phyloP scores from a whole-genome alignment of 2,888 invertebrate genomes.

The Rhingia rostrata region DNA sequence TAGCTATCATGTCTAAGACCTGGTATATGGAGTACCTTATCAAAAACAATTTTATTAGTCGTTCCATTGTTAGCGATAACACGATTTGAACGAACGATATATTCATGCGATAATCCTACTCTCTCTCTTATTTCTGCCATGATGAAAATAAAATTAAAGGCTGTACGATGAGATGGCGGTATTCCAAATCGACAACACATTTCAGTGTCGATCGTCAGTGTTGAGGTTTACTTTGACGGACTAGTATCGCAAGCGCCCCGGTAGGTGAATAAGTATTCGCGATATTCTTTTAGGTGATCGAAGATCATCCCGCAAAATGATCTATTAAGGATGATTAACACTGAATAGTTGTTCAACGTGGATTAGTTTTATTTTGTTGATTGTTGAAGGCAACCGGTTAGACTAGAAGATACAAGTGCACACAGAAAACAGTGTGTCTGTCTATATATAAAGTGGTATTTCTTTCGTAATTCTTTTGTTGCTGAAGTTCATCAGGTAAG shows the following conservation, averaged over 20 bases:
- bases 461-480: not conserved
- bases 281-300: conserved; percentile 10
- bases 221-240: conserved; percentile 48
- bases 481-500: conserved; percentile 42
- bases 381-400: conserved; percentile 22
- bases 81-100: conserved; percentile 9
- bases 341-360: conserved; percentile 4
- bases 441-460: not conserved
- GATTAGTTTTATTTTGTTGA: conserved; percentile 4
- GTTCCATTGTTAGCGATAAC: conserved; percentile 44
- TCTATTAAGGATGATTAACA: conserved; percentile 30
- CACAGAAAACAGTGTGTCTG: not conserved
- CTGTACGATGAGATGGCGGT: conserved; percentile 49
- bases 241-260: conserved; percentile 10
- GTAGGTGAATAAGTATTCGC: conserved; percentile 1
- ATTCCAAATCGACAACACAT: conserved; percentile 48
- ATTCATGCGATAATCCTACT: conserved; percentile 29
- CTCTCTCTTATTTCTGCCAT: not conserved
- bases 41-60: conserved; percentile 16
- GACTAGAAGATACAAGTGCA: conserved; percentile 4
- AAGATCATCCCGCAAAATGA: conserved; percentile 9
- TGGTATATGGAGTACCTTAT: conserved; percentile 23
- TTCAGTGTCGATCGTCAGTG: conserved; percentile 55
- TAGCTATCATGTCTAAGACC: conserved; percentile 27
- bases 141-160: conserved; percentile 20